These are phyloP conservation scores for Podocnemis expansa DNA, from an alignment of 2,113 vertebrate species.

Conservation along the genomic window DNA sequence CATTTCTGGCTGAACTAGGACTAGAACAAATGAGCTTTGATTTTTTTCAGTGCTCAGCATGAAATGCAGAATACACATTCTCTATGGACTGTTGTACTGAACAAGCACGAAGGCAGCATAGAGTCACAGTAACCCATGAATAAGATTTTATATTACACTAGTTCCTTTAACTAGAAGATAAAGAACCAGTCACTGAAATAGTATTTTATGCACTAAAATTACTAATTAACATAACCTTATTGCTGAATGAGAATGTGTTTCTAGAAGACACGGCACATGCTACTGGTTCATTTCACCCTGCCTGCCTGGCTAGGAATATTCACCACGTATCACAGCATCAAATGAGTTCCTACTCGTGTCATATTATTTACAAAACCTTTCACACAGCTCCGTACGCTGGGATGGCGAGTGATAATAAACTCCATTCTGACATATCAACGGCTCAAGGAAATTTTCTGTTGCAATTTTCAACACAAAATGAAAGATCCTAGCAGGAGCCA, in stretches of 20 bases:
- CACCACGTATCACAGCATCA: slow-evolving; percentile 31
- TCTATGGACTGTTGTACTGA: neutral
- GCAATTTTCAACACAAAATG: slow-evolving; percentile 68
- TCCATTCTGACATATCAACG: slow-evolving; percentile 51
- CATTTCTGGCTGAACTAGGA: neutral
- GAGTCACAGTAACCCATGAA: fast-evolving
- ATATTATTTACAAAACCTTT: slow-evolving; percentile 64
- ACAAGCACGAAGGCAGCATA: neutral
- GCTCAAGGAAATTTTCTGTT: slow-evolving; percentile 56
- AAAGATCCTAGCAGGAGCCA: slow-evolving; percentile 49
- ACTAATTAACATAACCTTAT: neutral
- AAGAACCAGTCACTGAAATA: neutral
- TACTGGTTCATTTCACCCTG: neutral
- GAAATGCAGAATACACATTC: neutral
- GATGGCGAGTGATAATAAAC: slow-evolving; percentile 63
- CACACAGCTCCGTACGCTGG: neutral
- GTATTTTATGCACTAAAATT: neutral
- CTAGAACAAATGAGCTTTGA: neutral
- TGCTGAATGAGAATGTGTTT: neutral
- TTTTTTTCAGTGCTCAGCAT: neutral
- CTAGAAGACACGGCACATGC: neutral
- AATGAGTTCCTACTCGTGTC: slow-evolving; percentile 38
- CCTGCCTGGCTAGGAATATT: neutral
- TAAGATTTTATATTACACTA: neutral
- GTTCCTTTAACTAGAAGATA: neutral